Evolutionary conservation across 2,113 vertebrate genomes (phyloP).

Genomic region (Furnarius figulus): DNA sequence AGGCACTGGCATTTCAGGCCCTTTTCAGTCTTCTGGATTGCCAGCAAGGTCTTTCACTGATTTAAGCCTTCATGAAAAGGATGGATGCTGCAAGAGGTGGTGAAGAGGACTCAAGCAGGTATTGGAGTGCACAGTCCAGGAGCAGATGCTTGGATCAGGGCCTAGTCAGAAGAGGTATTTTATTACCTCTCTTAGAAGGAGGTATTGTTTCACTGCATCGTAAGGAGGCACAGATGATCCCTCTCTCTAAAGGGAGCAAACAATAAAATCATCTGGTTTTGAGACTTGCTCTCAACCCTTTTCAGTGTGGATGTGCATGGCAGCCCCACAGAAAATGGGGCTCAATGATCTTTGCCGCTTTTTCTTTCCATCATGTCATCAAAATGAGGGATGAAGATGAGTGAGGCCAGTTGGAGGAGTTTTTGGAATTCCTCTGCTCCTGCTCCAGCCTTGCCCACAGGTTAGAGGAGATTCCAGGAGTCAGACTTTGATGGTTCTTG

Average conservation of each 20-base stretch:
- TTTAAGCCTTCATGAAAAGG: conserved; percentile 1
- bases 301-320: rapidly evolving
- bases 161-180: not conserved
- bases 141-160: conserved; percentile 37
- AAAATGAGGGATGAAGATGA: not conserved
- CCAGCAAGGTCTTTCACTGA: not conserved
- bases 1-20: not conserved
- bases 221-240: conserved; percentile 10
- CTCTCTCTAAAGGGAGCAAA: not conserved
- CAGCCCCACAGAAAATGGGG: not conserved
- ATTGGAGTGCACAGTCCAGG: not conserved
- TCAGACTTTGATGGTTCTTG: not conserved
- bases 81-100: not conserved
- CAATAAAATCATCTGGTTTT: not conserved
- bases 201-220: not conserved
- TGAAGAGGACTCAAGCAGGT: conserved; percentile 39
- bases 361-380: not conserved
- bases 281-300: not conserved
- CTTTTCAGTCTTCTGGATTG: not conserved
- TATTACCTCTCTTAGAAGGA: not conserved
- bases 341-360: not conserved
- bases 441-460: not conserved
- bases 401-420: not conserved
- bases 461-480: not conserved
- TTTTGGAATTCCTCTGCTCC: not conserved